phyloP scores from a whole-genome alignment of 53 echinoderm and acorn worm species.

The Patiria pectinifera region DNA sequence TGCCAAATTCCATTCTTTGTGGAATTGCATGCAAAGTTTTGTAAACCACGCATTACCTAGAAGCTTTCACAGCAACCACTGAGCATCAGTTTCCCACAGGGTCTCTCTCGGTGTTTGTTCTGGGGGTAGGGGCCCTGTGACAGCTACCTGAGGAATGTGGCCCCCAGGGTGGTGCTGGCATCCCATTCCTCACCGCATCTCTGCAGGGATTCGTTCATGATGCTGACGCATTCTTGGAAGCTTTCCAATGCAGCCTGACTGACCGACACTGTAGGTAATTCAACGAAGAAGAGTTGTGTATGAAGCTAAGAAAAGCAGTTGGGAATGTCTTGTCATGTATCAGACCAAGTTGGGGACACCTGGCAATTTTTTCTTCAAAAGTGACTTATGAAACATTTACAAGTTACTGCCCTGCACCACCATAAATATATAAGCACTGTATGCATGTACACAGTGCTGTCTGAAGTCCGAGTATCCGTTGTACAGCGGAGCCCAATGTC shows the following conservation, averaged over 20 bases:
- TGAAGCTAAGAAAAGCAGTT: neutral
- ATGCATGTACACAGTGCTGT: too few relatives aligned
- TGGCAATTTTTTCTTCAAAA: too few relatives aligned
- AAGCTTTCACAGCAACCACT: neutral
- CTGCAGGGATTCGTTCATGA: slow-evolving; percentile 79
- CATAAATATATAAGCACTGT: too few relatives aligned
- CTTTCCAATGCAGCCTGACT: slow-evolving; percentile 78
- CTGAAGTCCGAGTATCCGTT: too few relatives aligned
- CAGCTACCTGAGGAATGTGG: slow-evolving; percentile 31
- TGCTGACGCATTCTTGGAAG: slow-evolving; percentile 81
- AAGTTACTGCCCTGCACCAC: too few relatives aligned
- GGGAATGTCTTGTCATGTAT: too few relatives aligned
- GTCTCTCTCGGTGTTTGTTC: neutral
- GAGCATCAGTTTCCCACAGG: neutral
- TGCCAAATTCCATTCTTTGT: too few relatives aligned
- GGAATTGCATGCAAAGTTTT: too few relatives aligned
- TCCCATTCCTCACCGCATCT: slow-evolving; percentile 50
- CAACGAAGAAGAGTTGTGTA: neutral
- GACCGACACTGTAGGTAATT: slow-evolving; percentile 60
- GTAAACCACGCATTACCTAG: neutral
- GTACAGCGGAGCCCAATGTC: too few relatives aligned
- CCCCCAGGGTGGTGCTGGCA: slow-evolving; percentile 41
- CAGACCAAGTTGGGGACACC: neutral
- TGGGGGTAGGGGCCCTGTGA: neutral
- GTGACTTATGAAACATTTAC: too few relatives aligned